Evolutionary conservation across 2,113 vertebrate genomes (phyloP), one percentile per base, ranked within the genome.

Genomic region (Dissostichus mawsoni): DNA sequence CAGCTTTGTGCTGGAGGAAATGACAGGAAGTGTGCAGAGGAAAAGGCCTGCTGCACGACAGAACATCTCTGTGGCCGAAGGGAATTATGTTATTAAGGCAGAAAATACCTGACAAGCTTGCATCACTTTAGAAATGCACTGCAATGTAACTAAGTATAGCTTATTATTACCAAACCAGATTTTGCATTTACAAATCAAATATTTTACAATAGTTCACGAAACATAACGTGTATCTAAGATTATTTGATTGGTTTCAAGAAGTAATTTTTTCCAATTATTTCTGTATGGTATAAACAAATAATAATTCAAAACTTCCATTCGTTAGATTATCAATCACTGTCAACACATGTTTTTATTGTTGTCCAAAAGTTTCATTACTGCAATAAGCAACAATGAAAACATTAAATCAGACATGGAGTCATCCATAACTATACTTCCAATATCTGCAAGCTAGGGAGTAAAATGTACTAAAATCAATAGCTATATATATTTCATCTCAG

Each of bases 21-120:
- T 23, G 62, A 72, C 61, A 74, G 59, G 64, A 70, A 62, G 52
- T 66, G 65, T 62, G 57, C n/a, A 13, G 72, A 66, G 65, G 76
- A 77, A 81, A 74, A 44, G 64, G 44, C 16, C 66, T 0, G 23
- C 47, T 0, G 8, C 69, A 11, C n/a, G 67, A 56, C 33, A 63
- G 44, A 63, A 48, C 52, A 2, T 20, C 57, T 57, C 45, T 20
- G 0, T 1, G 29, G 33, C 47, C 16, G 25, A 62, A 66, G 65
- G 57, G 44, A 52, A 70, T 8, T 53, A 44, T 58, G 72, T 51
- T 25, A n/a, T 18, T 51, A 47, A 76, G 25, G 4, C 8, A 14
- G 8, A 10, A 44, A 0, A 13, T 25, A 41, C 18, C 48, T 58
- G 12, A 53, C 6, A 17, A 57, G 8, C 41, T 8, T 14, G 20